These are phyloP conservation scores for Mustelus asterias DNA, from an alignment of 2,113 vertebrate genomes.

Conservation along the genomic window DNA sequence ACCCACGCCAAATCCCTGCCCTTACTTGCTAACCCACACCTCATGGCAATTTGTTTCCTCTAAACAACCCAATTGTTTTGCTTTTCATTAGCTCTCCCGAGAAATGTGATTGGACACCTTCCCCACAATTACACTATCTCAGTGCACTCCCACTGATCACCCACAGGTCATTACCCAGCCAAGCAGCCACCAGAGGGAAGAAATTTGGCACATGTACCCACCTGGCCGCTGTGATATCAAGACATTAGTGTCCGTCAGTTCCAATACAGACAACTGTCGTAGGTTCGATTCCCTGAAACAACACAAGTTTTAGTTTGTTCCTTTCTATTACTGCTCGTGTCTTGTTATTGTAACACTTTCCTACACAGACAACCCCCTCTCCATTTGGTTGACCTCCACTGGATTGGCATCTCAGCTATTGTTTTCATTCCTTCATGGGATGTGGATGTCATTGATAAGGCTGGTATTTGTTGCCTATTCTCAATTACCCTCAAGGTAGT, in stretches of 20 bases:
- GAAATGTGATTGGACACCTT: not conserved
- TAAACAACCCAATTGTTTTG: not conserved
- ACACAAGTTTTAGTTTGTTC: not conserved
- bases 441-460: no score
- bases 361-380: not conserved
- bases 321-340: not conserved
- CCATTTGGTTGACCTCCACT: not conserved
- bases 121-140: not conserved
- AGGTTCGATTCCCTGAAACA: conserved; percentile 79
- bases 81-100: not conserved
- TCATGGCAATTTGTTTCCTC: not conserved
- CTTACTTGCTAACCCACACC: not conserved
- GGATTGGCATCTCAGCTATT: not conserved
- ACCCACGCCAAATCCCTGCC: not conserved
- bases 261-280: conserved; percentile 83
- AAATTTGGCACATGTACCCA: conserved; percentile 46
- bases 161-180: not conserved
- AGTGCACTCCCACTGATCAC: not conserved
- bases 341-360: not conserved
- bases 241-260: conserved; percentile 73
- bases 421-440: no score
- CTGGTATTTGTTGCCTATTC: no score
- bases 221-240: conserved; percentile 61
- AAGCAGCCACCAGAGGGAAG: not conserved
- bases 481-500: no score